Evolutionary conservation across 2,113 vertebrate genomes (phyloP), one percentile per base, ranked within the genome.

Genomic region (Chionis minor): DNA sequence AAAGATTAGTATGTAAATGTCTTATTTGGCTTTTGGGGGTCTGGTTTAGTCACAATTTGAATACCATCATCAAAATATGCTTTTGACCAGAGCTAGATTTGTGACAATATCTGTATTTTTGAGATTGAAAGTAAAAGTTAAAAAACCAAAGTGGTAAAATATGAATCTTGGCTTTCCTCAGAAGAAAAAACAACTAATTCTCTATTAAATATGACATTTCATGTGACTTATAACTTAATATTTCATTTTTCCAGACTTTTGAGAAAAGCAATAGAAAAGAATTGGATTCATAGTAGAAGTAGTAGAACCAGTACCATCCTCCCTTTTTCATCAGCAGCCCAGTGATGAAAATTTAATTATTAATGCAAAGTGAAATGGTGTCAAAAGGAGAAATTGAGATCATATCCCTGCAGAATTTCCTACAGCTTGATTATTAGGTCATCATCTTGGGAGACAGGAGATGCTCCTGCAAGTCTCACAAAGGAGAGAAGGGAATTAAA

Each of bases 321-420:
- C 47, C 14, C 23, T 61, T 74, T 94, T 89, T 82, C 70, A 82
- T 63, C 58, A 90, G 42, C 30, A 92, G 62, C 62, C 24, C 6
- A 63, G 16, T 65, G 84, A 97, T 95, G 84, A 96, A 93, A 90
- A 93, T 85, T 85, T 88, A 96, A 96, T 96, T 95, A 97, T 96
- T 96, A 93, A 94, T 95, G 54, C 54, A 90, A 86, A 92, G 62
- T 75, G 71, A 93, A 94, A 94, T 80, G 23, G 74, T 96, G 90
- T 96, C 93, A 96, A 77, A 93, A 90, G 62, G 58, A 86, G 81
- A 87, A 30, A 88, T 27, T 66, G 54, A 54, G 66, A 90, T 91
- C 52, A 54, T 42, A 70, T 88, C 84, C 90, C 92, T 86, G 62
- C 40, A 88, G 85, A 90, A 73, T 93, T 85, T 95, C 51, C n/a